Conservation (phyloP, 2,113 vertebrate species). For the Gulo gulo region DNA sequence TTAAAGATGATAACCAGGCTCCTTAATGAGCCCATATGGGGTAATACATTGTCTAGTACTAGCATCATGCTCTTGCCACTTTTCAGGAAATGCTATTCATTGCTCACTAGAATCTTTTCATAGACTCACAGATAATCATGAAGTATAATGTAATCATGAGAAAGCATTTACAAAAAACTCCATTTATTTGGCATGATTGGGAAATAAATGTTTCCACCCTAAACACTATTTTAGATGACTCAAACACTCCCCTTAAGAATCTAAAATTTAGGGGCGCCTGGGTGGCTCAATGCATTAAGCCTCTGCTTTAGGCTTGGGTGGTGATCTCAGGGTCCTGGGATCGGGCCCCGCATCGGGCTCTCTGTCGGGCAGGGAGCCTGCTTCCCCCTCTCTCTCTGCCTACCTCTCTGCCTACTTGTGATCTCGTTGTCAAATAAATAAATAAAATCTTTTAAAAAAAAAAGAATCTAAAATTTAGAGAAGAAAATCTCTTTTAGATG, state of each 20-base stretch:
- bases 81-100: neutral
- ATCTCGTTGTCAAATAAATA: too few species aligned
- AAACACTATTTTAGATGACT: neutral
- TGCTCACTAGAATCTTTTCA: neutral
- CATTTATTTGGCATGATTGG: neutral
- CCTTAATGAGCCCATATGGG: conserved; percentile 58
- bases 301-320: too few species aligned
- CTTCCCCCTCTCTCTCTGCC: too few species aligned
- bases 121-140: neutral
- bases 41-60: neutral
- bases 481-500: neutral
- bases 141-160: neutral
- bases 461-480: neutral
- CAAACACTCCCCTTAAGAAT: neutral
- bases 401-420: too few species aligned
- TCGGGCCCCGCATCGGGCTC: too few species aligned
- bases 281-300: too few species aligned
- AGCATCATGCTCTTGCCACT: conserved; percentile 23
- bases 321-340: too few species aligned
- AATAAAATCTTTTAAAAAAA: too few species aligned
- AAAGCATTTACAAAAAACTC: neutral
- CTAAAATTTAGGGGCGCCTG: neutral
- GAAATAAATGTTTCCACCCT: neutral
- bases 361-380: too few species aligned
- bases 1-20: conserved; percentile 29